Percentiles rank a stretch among this genome's conserved stretches.
These are phyloP conservation scores for Heterodera filipjevi DNA, from an alignment of 2,888 invertebrate genomes.

Conservation along the genomic window DNA sequence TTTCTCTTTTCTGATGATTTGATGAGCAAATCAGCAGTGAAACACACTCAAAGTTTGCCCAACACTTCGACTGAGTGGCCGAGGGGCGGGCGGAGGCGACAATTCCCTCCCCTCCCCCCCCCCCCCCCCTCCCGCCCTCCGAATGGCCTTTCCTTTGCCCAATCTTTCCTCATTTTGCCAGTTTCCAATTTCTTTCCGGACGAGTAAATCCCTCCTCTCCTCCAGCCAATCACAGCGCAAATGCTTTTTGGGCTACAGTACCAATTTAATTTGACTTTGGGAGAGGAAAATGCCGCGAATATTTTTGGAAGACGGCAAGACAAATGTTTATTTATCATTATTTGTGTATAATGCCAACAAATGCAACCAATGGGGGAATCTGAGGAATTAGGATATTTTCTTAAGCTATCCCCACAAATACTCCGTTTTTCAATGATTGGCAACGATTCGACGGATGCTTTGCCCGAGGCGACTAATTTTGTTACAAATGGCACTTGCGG, in stretches of 20 bases:
- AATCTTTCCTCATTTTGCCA: neutral
- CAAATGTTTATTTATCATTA: no score
- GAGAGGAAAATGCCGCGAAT: neutral
- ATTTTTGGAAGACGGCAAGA: neutral
- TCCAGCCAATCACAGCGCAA: neutral
- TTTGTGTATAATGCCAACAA: no score
- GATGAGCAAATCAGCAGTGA: neutral
- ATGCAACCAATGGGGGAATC: no score
- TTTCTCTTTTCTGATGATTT: neutral
- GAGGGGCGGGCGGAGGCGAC: neutral
- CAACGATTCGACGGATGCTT: neutral
- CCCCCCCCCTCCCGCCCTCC: neutral
- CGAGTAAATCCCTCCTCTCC: neutral
- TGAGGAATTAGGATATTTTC: no score
- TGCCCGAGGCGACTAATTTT: conserved; percentile 5
- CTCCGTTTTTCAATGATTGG: neutral
- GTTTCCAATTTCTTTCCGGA: neutral
- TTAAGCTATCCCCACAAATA: no score
- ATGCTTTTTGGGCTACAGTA: neutral
- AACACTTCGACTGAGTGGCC: neutral
- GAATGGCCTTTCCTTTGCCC: neutral
- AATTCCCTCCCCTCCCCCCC: neutral
- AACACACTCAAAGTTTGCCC: neutral
- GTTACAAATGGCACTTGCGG: neutral
- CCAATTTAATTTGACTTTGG: neutral